Conservation (phyloP, 92 coral and sea anemone genomes). For the Parazoanthus darwini region DNA sequence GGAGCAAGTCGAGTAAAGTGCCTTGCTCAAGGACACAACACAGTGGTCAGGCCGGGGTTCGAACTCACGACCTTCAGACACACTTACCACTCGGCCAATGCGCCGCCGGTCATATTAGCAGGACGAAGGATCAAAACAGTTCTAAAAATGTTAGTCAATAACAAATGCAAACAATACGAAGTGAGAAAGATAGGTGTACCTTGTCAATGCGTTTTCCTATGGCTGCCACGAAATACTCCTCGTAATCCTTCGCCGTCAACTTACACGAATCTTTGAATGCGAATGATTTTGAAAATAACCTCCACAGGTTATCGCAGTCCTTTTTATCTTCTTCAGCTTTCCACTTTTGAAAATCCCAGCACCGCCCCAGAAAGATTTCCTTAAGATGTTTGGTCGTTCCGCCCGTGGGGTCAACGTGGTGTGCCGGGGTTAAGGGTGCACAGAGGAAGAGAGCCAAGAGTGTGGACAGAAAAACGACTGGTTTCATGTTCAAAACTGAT, state of each 20-base stretch:
- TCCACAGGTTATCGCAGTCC: not conserved
- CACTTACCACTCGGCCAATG: too few species aligned
- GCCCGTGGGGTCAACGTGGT: not conserved
- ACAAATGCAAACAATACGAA: too few species aligned
- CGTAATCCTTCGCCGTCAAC: not conserved
- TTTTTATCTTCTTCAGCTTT: not conserved
- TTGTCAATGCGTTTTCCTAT: not conserved
- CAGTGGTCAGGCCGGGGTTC: too few species aligned
- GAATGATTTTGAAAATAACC: not conserved
- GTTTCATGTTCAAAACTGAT: not conserved
- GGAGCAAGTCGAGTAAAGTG: too few species aligned
- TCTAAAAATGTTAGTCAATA: too few species aligned
- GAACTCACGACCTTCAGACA: too few species aligned
- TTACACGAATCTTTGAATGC: not conserved
- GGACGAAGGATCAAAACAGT: not conserved
- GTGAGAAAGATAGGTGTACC: not conserved
- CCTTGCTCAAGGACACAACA: too few species aligned
- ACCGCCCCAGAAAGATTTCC: not conserved
- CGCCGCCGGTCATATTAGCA: too few species aligned
- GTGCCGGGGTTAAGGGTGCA: not conserved
- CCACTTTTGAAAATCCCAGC: conserved; percentile 4
- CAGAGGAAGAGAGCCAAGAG: not conserved
- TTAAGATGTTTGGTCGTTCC: conserved; percentile 3
- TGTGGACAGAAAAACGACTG: not conserved
- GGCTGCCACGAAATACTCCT: not conserved